Base-by-base conservation (phyloP, 2,113 vertebrate species). In the Sapajus apella region DNA sequence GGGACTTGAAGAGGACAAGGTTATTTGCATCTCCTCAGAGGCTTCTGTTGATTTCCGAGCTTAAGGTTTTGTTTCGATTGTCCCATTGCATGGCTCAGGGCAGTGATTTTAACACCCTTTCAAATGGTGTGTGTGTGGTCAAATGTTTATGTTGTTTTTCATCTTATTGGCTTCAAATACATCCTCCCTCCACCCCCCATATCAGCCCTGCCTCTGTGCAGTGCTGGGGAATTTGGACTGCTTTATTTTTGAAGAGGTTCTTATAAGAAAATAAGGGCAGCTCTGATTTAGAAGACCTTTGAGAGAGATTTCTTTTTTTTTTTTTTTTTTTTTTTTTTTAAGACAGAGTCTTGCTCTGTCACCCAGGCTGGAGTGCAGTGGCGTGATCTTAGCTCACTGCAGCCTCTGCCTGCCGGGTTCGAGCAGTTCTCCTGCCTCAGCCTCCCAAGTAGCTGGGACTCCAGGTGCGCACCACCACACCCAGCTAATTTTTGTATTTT, bases 21-120 rank as follows among this genome's bases (percentile, higher is more conserved):
- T 90, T 61, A 32, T 85, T 85, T 94, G 35, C 14, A 92, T 94
- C 58, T 64, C 98, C 70, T 91, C 68, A 68, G 90, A 97, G 83
- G 9, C 25, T 52, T 76, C n/a, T 18, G 37, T 73, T 61, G 56
- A 95, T 82, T 93, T 92, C 58, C 1, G 91, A 30, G 37, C 91
- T 97, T 84, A n/a, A 68, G 85, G 70, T 47, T 35, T 96, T 72
- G 58, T 83, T 97, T 95, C 90, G 47, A 85, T 97, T 87, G 45
- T 68, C 94, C 27, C 2, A 5, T 47, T 55, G 32, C 8, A 20
- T 96, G 55, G 3, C 90, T 92, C 52, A 81, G 45, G 92, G 58
- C 84, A 72, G 47, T 43, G 70, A 80, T 81, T 97, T 82, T 85
- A 95, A 77, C 73, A 47, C 56, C 23, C 66, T 96, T 80, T 3